Conservation (phyloP, 2,797 vertebrate genomes). For the Antennarius maculatus region DNA sequence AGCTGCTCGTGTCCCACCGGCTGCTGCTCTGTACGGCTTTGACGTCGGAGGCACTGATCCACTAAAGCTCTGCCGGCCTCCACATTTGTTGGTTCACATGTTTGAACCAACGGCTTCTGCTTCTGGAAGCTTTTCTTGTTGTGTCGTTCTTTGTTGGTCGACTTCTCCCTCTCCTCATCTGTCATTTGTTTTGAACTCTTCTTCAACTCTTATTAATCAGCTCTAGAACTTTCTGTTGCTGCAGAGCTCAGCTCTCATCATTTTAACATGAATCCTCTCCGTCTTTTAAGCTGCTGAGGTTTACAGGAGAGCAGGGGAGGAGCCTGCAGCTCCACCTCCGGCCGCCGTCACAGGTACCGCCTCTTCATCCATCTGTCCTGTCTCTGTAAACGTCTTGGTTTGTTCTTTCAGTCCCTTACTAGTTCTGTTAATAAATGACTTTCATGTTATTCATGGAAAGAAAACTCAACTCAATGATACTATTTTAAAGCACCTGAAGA, state of each 20-base stretch:
- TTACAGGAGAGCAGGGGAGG: slow-evolving; percentile 55
- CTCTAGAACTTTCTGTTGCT: slow-evolving; percentile 12
- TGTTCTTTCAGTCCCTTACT: slow-evolving; percentile 10
- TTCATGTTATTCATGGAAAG: slow-evolving; percentile 10
- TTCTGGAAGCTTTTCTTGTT: no score
- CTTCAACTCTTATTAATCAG: slow-evolving; percentile 39
- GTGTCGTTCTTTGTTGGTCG: background rate
- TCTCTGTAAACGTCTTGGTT: background rate
- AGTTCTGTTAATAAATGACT: slow-evolving; percentile 3
- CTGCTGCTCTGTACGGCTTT: slow-evolving; percentile 26
- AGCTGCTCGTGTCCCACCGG: slow-evolving; percentile 10
- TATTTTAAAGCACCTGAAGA: slow-evolving; percentile 77
- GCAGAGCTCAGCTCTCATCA: slow-evolving; percentile 2
- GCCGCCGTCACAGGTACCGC: slow-evolving; percentile 64
- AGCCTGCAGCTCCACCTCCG: slow-evolving; percentile 32
- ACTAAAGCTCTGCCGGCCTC: background rate
- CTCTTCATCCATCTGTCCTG: background rate
- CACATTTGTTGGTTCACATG: background rate
- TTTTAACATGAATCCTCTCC: slow-evolving; percentile 65
- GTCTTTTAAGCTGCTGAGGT: slow-evolving; percentile 73
- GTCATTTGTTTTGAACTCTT: slow-evolving; percentile 3
- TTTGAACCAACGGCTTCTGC: slow-evolving; percentile 21
- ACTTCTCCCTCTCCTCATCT: background rate
- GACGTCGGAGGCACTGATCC: background rate
- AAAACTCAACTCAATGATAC: slow-evolving; percentile 47